Conservation (phyloP, 2,797 vertebrate species). For the Microctenopoma lineatum region DNA sequence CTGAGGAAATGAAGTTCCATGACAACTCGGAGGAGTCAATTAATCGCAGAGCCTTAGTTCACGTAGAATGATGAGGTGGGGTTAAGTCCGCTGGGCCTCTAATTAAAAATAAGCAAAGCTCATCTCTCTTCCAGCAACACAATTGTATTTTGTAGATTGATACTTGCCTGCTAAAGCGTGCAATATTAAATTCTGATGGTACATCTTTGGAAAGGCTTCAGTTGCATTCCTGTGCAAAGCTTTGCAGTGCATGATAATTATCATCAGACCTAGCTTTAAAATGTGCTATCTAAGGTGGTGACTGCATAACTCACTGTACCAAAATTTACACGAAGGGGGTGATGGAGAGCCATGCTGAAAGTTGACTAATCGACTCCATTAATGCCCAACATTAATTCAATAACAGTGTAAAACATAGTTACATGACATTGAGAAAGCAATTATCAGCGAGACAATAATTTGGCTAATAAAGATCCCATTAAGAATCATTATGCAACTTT, state of each 20-base stretch:
- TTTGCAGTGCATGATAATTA: slow-evolving; percentile 6
- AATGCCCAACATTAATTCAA: slow-evolving; percentile 68
- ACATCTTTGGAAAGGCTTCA: slow-evolving; percentile 19
- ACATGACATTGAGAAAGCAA: slow-evolving; percentile 79
- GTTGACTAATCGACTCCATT: slow-evolving; percentile 64
- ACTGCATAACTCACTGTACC: slow-evolving; percentile 27
- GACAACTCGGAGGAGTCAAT: slow-evolving; percentile 81
- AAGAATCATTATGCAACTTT: slow-evolving; percentile 76
- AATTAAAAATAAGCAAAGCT: slow-evolving; percentile 82
- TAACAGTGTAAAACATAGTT: slow-evolving; percentile 63
- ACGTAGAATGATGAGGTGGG: slow-evolving; percentile 77
- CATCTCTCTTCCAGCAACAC: slow-evolving; percentile 57
- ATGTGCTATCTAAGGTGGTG: slow-evolving; percentile 30
- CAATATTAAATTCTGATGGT: slow-evolving; percentile 43
- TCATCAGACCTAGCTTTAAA: slow-evolving; percentile 9
- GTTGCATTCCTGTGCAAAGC: slow-evolving; percentile 17
- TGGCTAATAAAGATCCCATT: slow-evolving; percentile 80
- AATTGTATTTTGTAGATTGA: slow-evolving; percentile 59
- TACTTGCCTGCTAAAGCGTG: slow-evolving; percentile 31
- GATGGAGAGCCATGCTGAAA: slow-evolving; percentile 40
- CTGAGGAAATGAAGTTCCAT: slow-evolving; percentile 76
- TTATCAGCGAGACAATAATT: slow-evolving; percentile 76
- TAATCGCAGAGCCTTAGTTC: slow-evolving; percentile 74
- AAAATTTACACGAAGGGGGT: slow-evolving; percentile 57
- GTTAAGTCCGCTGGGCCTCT: slow-evolving; percentile 78